phyloP scores from a whole-genome alignment of 2,797 vertebrate genomes.

The Hoplostethus atlanticus region DNA sequence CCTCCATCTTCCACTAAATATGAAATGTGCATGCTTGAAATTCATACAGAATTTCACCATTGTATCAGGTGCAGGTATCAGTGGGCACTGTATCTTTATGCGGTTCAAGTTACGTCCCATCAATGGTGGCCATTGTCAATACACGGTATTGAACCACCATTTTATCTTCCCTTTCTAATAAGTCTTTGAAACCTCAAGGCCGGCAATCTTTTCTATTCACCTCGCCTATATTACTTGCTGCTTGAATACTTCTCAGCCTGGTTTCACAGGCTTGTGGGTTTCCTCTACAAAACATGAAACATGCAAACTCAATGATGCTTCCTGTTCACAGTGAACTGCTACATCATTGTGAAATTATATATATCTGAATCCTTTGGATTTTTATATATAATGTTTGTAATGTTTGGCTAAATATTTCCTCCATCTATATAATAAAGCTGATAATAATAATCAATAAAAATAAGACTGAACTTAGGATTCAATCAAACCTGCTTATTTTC shows the following conservation, averaged over 20 bases:
- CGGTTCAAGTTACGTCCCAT: background rate
- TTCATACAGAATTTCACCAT: constrained; percentile 5
- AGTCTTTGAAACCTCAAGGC: constrained; percentile 40
- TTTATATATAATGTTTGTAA: no score
- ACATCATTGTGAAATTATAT: no score
- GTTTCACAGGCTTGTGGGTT: no score
- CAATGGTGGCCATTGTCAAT: constrained; percentile 40
- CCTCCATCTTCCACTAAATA: background rate
- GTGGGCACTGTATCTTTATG: constrained; percentile 12
- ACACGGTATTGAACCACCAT: constrained; percentile 35
- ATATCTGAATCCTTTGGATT: no score
- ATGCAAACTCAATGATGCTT: no score
- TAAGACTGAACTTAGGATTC: constrained; percentile 1
- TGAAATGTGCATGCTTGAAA: constrained; percentile 17
- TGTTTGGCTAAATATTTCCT: no score
- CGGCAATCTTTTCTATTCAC: constrained; percentile 12
- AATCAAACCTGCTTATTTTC: background rate
- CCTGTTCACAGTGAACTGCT: no score
- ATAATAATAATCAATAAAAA: constrained; percentile 12
- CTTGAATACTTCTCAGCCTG: background rate
- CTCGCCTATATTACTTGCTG: background rate
- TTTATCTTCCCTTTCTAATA: constrained; percentile 38
- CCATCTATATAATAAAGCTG: background rate
- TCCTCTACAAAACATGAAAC: no score
- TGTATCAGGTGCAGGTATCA: background rate